A percentile compares a stretch with the other conserved stretches of the same genome.
These are phyloP conservation scores for Arrhopalites spinosus DNA, from an alignment of 2,888 invertebrate species.

Conservation along the genomic window DNA sequence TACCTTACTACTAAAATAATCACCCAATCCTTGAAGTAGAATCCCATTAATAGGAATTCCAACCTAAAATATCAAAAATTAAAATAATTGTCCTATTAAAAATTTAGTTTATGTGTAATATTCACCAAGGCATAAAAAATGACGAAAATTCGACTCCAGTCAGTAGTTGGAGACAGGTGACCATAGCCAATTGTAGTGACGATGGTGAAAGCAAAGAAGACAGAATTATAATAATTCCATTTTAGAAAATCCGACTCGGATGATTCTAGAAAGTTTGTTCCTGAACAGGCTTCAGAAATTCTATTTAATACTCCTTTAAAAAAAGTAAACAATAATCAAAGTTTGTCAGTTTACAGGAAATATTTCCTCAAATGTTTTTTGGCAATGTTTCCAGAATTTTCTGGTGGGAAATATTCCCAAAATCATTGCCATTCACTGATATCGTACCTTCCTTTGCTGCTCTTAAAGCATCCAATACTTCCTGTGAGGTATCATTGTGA, in stretches of 20 bases:
- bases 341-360: too few relatives aligned
- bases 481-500: constrained; percentile 48
- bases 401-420: too few relatives aligned
- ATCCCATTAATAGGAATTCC: constrained; percentile 84
- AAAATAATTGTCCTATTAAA: too few relatives aligned
- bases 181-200: constrained; percentile 93
- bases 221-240: constrained; percentile 90
- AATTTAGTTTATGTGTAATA: too few relatives aligned
- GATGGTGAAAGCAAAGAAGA: constrained; percentile 89
- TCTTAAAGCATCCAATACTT: constrained; percentile 50
- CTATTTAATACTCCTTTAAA: constrained; percentile 49
- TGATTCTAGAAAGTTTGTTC: constrained; percentile 43
- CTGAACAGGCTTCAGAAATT: constrained; percentile 50
- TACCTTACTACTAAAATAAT: constrained; percentile 81
- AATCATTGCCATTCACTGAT: too few relatives aligned
- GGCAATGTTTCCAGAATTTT: too few relatives aligned
- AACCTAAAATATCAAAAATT: too few relatives aligned
- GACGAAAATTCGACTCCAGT: constrained; percentile 78
- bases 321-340: too few relatives aligned
- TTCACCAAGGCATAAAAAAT: constrained; percentile 83
- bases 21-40: constrained; percentile 76
- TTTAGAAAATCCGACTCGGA: constrained; percentile 17
- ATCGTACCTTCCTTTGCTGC: constrained; percentile 47
- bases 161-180: constrained; percentile 82
- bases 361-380: too few relatives aligned